A percentile compares a stretch with the other conserved stretches of the same genome.
Conservation (phyloP, 2,113 vertebrate species). For the Chrysemys picta region DNA sequence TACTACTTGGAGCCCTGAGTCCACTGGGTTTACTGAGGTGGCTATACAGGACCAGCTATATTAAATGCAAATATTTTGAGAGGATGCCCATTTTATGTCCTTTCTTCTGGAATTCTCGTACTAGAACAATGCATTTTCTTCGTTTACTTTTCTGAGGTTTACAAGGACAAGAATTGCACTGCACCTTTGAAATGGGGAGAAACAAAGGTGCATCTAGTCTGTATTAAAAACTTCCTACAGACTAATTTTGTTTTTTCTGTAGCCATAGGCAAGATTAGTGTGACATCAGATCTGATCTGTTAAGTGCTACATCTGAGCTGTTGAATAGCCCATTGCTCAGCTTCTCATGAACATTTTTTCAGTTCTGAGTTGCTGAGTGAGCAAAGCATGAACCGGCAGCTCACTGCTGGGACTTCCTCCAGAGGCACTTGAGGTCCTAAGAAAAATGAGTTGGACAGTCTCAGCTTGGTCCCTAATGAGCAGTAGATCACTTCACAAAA, state of each 20-base stretch:
- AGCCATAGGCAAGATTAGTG: neutral
- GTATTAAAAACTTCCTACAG: neutral
- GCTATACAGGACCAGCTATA: neutral
- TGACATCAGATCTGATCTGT: constrained; percentile 8
- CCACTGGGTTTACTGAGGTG: neutral
- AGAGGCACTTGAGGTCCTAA: constrained; percentile 60
- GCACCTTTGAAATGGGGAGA: neutral
- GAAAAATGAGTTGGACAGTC: constrained; percentile 75
- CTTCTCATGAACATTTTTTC: constrained; percentile 63
- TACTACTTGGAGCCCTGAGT: neutral
- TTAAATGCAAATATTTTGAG: neutral
- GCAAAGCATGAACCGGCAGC: constrained; percentile 48
- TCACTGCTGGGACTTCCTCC: constrained; percentile 61
- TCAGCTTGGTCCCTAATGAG: constrained; percentile 65
- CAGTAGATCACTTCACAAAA: constrained; percentile 76
- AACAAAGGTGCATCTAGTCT: neutral
- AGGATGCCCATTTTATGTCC: neutral
- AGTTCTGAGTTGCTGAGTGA: constrained; percentile 72
- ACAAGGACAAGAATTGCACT: neutral
- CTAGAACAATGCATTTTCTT: neutral
- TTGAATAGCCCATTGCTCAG: neutral
- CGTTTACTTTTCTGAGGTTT: neutral
- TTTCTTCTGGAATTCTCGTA: neutral
- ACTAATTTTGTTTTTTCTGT: neutral
- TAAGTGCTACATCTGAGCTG: neutral